Conservation (phyloP, 2,797 vertebrate genomes). For the Pteropus rufus region DNA sequence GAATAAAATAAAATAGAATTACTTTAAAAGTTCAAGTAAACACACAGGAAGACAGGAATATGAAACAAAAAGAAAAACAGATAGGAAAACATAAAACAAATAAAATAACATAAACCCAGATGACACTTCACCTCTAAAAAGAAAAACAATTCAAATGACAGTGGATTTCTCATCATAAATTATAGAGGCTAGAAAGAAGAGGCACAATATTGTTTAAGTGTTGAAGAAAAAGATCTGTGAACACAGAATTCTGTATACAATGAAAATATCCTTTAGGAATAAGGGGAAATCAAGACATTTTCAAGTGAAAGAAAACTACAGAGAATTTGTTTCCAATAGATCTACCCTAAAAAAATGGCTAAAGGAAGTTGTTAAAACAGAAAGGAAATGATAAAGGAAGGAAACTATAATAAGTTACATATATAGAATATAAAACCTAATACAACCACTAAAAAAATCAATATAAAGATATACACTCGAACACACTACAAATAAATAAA, state of each 20-base stretch:
- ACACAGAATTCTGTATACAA: not conserved
- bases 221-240: not conserved
- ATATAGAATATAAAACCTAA: no score
- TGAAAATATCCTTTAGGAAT: not conserved
- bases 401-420: not conserved
- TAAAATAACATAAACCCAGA: no score
- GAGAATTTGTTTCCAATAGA: not conserved
- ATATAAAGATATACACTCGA: no score
- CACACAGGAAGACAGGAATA: no score
- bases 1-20: no score
- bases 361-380: not conserved
- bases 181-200: not conserved
- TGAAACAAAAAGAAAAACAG: no score
- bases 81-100: no score
- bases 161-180: not conserved
- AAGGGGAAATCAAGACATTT: not conserved
- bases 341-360: not conserved
- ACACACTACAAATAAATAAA: no score
- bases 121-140: not conserved
- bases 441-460: not conserved
- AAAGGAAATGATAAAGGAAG: conserved; percentile 6
- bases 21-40: no score
- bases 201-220: not conserved
- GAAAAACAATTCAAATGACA: not conserved
- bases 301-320: not conserved